Conservation (phyloP, 1,140 invertebrate genomes). For the Brachionus plicatilis region DNA sequence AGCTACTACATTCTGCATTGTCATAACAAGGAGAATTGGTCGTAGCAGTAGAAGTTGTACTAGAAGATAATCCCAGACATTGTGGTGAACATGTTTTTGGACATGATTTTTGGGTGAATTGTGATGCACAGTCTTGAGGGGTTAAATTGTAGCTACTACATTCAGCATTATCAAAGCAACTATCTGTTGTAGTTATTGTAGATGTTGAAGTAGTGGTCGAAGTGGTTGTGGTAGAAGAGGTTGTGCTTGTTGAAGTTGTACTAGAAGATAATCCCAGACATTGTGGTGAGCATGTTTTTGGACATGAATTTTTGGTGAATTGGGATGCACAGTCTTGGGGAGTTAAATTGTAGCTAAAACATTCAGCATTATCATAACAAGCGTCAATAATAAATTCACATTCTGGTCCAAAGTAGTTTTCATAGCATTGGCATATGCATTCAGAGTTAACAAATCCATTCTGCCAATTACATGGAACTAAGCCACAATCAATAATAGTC, state of each 20-base stretch:
- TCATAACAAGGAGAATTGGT: neutral
- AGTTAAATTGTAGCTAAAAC: neutral
- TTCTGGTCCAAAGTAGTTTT: neutral
- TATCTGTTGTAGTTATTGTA: neutral
- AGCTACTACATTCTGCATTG: neutral
- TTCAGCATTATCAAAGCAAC: neutral
- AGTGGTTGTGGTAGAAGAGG: neutral
- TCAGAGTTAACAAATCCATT: neutral
- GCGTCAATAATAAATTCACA: neutral
- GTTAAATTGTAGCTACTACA: neutral
- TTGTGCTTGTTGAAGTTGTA: neutral
- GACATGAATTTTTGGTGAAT: neutral
- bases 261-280: neutral
- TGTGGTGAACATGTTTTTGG: neutral
- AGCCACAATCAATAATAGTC: neutral
- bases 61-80: neutral
- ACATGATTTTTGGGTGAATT: neutral
- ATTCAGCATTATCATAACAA: neutral
- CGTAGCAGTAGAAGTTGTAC: too few relatives aligned
- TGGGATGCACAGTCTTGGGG: neutral
- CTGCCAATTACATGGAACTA: neutral
- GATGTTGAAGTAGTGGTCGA: neutral
- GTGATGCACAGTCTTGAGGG: neutral
- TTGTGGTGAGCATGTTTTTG: neutral
- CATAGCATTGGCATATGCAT: neutral